Percentiles rank a stretch among this genome's conserved stretches.
phyloP scores from a whole-genome alignment of 1,140 invertebrate species.

The Neodiprion lecontei region DNA sequence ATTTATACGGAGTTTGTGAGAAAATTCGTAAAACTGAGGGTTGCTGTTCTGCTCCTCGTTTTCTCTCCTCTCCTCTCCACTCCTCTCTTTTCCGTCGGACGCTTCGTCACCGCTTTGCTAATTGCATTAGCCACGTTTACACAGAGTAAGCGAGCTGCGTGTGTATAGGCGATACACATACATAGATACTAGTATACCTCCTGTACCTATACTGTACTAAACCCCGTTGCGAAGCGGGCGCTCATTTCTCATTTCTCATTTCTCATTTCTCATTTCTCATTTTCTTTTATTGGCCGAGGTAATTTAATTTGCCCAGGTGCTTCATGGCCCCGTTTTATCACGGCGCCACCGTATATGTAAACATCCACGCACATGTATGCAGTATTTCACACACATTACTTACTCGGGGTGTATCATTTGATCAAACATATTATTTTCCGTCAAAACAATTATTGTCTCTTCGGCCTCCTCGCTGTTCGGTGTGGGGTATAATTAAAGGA shows the following conservation, averaged over 20 bases:
- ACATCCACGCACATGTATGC: no score
- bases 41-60: background rate
- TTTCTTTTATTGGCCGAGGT: slow-evolving; percentile 3
- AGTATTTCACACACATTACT: no score
- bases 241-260: background rate
- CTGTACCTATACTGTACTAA: background rate
- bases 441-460: no score
- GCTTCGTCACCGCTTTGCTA: background rate
- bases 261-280: background rate
- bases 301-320: background rate
- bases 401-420: no score
- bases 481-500: no score
- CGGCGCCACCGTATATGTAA: no score
- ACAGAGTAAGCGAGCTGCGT: background rate
- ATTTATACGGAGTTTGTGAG: background rate
- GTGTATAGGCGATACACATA: background rate
- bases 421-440: no score
- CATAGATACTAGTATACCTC: background rate
- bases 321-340: background rate
- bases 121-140: slow-evolving; percentile 7
- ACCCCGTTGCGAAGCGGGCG: background rate
- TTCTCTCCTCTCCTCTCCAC: background rate
- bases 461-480: no score
- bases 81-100: no score
- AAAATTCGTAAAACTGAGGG: background rate